Conservation (phyloP, 2,888 invertebrate genomes). For the Eupithecia abbreviata region DNA sequence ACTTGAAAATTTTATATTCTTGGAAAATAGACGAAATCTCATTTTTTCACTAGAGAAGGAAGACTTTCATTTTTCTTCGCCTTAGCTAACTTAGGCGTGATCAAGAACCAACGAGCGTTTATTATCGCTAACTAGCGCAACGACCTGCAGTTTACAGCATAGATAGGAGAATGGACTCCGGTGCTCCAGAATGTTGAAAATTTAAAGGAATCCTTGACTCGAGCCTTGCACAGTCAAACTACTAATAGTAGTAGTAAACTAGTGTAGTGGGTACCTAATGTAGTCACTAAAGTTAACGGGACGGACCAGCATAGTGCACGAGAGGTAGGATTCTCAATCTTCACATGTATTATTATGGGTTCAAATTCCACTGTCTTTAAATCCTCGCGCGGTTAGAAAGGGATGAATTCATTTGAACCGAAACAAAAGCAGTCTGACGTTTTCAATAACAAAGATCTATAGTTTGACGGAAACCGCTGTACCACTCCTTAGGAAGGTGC, state of each 20-base stretch:
- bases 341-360: not conserved
- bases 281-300: not conserved
- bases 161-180: slow-evolving; percentile 1
- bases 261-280: not conserved
- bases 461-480: too few species aligned
- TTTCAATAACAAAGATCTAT: not conserved
- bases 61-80: not conserved
- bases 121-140: not conserved
- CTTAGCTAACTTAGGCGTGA: not conserved
- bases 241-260: slow-evolving; percentile 3
- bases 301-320: not conserved
- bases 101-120: not conserved
- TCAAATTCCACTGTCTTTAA: not conserved
- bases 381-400: not conserved
- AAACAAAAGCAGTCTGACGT: not conserved
- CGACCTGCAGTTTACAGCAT: not conserved
- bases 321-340: not conserved
- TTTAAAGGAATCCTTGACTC: slow-evolving; percentile 8
- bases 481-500: too few species aligned
- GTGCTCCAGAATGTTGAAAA: slow-evolving; percentile 4
- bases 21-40: not conserved
- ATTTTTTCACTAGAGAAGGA: not conserved
- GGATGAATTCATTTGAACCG: not conserved
- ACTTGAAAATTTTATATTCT: not conserved
- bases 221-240: not conserved